These are phyloP conservation scores for Drosophila takahashii DNA, from an alignment of 1,140 invertebrate species.

Conservation along the genomic window DNA sequence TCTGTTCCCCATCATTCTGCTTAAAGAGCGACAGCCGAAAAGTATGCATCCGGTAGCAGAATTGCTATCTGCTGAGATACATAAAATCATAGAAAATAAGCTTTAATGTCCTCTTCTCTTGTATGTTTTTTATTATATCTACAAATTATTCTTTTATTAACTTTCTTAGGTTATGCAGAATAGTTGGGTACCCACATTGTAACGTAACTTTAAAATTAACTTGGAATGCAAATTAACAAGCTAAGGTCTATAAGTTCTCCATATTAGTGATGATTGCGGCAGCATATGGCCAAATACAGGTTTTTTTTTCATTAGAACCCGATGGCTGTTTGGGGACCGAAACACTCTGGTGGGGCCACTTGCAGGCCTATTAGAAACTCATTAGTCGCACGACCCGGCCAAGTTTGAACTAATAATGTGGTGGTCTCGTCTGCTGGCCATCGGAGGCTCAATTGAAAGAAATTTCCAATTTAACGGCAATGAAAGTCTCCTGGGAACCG, in stretches of 20 bases:
- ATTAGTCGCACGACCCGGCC: slow-evolving; percentile 61
- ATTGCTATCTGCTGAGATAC: too few relatives aligned
- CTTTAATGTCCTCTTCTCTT: too few relatives aligned
- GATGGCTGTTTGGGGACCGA: slow-evolving; percentile 6
- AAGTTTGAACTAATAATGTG: slow-evolving; percentile 81
- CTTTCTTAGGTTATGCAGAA: too few relatives aligned
- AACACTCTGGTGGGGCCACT: slow-evolving; percentile 47
- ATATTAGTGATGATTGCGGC: slow-evolving; percentile 1
- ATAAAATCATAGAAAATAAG: too few relatives aligned
- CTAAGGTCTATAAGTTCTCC: neutral
- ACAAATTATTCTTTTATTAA: neutral
- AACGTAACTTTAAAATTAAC: neutral
- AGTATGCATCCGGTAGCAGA: too few relatives aligned
- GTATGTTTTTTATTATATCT: neutral
- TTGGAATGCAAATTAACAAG: neutral
- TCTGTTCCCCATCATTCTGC: too few relatives aligned
- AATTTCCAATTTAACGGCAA: slow-evolving; percentile 70
- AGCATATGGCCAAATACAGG: slow-evolving; percentile 30
- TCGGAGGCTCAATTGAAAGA: slow-evolving; percentile 58
- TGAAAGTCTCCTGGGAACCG: slow-evolving; percentile 1
- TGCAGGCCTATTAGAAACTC: slow-evolving; percentile 74
- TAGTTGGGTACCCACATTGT: neutral
- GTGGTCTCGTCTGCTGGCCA: slow-evolving; percentile 13
- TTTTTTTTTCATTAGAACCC: slow-evolving; percentile 66
- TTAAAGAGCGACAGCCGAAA: too few relatives aligned